These are phyloP conservation scores for Alcis repandata DNA, from an alignment of 2,888 invertebrate genomes.

Conservation along the genomic window DNA sequence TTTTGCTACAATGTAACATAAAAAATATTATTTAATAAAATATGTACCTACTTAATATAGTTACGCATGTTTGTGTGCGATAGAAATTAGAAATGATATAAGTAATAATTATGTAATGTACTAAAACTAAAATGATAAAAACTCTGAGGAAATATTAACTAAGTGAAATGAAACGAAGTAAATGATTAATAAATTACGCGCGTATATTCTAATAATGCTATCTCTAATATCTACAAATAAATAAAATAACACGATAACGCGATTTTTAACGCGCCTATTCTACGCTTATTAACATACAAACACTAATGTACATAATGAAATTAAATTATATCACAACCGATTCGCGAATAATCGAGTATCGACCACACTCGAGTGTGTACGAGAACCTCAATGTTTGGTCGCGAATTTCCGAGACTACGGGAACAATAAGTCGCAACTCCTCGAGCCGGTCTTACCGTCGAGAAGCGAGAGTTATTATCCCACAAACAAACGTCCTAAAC, in stretches of 20 bases:
- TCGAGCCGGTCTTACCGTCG: conserved; percentile 57
- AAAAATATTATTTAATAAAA: no score
- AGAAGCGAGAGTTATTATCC: conserved; percentile 82
- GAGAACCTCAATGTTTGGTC: conserved; percentile 4
- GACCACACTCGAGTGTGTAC: conserved; percentile 11
- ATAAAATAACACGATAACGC: conserved; percentile 45
- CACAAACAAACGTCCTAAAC: conserved; percentile 43
- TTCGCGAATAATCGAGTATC: conserved; percentile 26
- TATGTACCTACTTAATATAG: no score
- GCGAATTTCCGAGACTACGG: conserved; percentile 40
- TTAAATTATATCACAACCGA: conserved; percentile 61
- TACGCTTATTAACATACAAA: conserved; percentile 39
- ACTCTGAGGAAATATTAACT: conserved; percentile 39
- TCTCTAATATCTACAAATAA: conserved; percentile 67
- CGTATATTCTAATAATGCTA: conserved; percentile 65
- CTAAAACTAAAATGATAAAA: conserved; percentile 17
- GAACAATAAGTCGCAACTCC: conserved; percentile 83
- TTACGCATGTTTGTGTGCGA: background rate
- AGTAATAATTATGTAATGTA: background rate
- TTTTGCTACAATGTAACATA: no score
- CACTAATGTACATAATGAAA: conserved; percentile 14
- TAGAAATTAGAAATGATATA: background rate
- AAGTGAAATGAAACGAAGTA: conserved; percentile 58
- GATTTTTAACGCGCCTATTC: conserved; percentile 30
- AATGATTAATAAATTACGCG: conserved; percentile 67